A percentile compares a stretch with the other conserved stretches of the same genome.
Evolutionary conservation across 2,797 vertebrate species (phyloP).

Genomic region (Artibeus jamaicensis): DNA sequence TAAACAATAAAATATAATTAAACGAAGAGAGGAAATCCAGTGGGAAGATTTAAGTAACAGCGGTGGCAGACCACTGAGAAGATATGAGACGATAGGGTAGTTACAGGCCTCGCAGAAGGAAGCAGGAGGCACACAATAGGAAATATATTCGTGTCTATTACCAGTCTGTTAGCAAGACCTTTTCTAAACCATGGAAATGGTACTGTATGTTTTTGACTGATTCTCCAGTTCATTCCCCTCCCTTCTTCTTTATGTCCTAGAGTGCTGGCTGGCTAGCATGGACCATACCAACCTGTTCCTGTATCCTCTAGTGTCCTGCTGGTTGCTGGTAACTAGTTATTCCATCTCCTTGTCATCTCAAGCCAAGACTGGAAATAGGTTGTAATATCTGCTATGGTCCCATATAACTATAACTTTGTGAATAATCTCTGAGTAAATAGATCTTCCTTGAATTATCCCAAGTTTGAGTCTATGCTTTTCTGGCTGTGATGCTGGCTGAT

Average conservation of each 20-base stretch:
- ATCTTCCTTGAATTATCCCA: neutral
- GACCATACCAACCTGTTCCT: neutral
- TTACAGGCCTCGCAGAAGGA: neutral
- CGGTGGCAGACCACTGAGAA: neutral
- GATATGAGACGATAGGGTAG: neutral
- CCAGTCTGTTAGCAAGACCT: neutral
- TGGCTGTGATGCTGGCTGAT: neutral
- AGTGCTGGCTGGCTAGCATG: neutral
- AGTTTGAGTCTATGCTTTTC: neutral
- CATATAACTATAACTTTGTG: neutral
- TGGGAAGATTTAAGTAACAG: neutral
- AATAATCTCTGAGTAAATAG: neutral
- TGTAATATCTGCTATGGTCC: neutral
- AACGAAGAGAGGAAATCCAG: neutral
- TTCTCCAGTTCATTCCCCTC: neutral
- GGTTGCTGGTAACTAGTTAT: neutral
- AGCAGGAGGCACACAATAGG: neutral
- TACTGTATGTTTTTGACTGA: neutral
- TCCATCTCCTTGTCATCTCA: neutral
- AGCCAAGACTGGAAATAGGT: neutral
- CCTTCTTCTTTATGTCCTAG: neutral
- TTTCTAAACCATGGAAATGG: neutral
- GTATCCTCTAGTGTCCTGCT: neutral
- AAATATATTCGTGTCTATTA: neutral
- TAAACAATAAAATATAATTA: neutral